Conservation (phyloP, 2,888 invertebrate genomes). For the Lottia gigantea region DNA sequence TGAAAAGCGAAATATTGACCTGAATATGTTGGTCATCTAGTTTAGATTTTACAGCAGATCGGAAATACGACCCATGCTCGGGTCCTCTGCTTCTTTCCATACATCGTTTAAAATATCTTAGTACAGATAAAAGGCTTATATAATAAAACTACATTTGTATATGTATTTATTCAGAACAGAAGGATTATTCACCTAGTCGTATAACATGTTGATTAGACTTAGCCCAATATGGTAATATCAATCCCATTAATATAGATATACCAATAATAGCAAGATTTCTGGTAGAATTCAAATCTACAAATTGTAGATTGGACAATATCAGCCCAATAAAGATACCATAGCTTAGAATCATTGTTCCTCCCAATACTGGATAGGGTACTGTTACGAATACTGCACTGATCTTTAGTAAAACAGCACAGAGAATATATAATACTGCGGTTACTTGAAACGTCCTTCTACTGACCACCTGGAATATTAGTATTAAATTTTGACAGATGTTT, state of each 20-base stretch:
- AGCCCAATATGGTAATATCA: slow-evolving; percentile 69
- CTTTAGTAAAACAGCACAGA: slow-evolving; percentile 67
- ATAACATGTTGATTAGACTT: slow-evolving; percentile 30
- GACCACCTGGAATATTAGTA: slow-evolving; percentile 57
- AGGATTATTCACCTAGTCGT: slow-evolving; percentile 31
- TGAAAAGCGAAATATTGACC: no score
- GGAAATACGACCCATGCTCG: no score
- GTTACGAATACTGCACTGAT: slow-evolving; percentile 68
- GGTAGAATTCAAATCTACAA: slow-evolving; percentile 81
- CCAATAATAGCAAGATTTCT: slow-evolving; percentile 87
- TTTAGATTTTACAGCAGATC: no score
- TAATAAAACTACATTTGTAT: no score
- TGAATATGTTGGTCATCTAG: no score
- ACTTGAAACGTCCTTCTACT: slow-evolving; percentile 66
- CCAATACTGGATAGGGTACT: slow-evolving; percentile 70
- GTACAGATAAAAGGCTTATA: no score
- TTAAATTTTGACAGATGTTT: no score
- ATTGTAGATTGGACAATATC: slow-evolving; percentile 50
- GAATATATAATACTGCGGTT: slow-evolving; percentile 64
- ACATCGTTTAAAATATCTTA: no score
- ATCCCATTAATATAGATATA: slow-evolving; percentile 85
- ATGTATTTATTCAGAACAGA: neutral
- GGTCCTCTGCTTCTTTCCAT: no score
- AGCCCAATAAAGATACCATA: slow-evolving; percentile 51
- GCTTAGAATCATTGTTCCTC: slow-evolving; percentile 51